Conservation (phyloP, 1,140 invertebrate genomes). For the Calosoma granatense region DNA sequence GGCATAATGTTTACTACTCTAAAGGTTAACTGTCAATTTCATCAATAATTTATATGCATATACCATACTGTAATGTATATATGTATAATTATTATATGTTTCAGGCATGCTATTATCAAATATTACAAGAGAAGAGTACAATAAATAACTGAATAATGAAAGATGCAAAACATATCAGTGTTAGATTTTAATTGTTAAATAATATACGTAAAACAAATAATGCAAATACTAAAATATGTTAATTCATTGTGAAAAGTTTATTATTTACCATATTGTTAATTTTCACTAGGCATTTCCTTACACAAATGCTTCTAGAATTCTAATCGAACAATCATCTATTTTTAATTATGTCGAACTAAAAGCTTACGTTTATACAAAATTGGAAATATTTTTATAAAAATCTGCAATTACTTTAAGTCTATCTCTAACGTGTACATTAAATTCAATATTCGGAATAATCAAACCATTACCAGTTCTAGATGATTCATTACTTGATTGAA, state of each 20-base stretch:
- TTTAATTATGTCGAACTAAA: no score
- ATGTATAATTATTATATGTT: conserved; percentile 25
- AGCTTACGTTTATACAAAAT: no score
- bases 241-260: not conserved
- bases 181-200: not conserved
- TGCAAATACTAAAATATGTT: not conserved
- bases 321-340: no score
- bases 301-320: no score
- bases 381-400: no score
- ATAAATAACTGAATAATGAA: conserved; percentile 4
- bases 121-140: conserved; percentile 55
- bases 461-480: no score
- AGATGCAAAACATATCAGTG: not conserved
- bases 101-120: conserved; percentile 61
- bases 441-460: no score
- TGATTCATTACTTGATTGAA: no score
- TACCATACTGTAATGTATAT: conserved; percentile 15
- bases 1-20: conserved; percentile 79
- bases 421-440: no score
- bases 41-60: conserved; percentile 9
- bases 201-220: not conserved
- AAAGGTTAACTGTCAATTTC: conserved; percentile 39
- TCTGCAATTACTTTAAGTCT: no score
- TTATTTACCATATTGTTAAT: no score
- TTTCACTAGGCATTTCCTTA: no score